Evolutionary conservation across 2,797 vertebrate genomes (phyloP).

Genomic region (Aratinga solstitialis): DNA sequence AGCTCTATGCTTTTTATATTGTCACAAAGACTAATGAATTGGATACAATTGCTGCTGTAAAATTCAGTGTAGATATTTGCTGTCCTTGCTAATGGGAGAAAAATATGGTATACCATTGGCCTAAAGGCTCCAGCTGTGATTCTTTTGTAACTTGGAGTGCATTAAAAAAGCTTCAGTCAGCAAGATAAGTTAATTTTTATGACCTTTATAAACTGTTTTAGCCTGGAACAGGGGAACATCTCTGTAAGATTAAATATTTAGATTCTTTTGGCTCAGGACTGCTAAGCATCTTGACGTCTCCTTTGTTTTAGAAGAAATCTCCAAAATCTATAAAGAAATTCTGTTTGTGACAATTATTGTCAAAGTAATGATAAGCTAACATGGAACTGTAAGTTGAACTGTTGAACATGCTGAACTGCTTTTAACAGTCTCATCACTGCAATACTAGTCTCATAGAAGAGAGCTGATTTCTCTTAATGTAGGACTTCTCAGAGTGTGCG

Average conservation of each 20-base stretch:
- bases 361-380: slow-evolving; percentile 65
- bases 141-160: slow-evolving; percentile 76
- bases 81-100: slow-evolving; percentile 76
- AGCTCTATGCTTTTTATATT: slow-evolving; percentile 55
- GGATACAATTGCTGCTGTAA: slow-evolving; percentile 66
- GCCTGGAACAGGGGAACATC: slow-evolving; percentile 61
- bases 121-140: slow-evolving; percentile 69
- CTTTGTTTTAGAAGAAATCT: slow-evolving; percentile 48
- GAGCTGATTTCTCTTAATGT: slow-evolving; percentile 27
- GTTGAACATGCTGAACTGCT: not conserved
- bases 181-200: slow-evolving; percentile 80
- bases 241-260: slow-evolving; percentile 75
- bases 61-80: slow-evolving; percentile 74
- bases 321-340: slow-evolving; percentile 69
- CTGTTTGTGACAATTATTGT: slow-evolving; percentile 67
- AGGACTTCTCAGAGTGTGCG: not conserved
- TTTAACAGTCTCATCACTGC: not conserved
- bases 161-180: slow-evolving; percentile 79
- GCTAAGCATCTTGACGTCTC: slow-evolving; percentile 31
- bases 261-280: slow-evolving; percentile 71
- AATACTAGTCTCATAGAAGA: slow-evolving; percentile 41
- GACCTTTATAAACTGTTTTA: slow-evolving; percentile 80
- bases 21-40: slow-evolving; percentile 68
- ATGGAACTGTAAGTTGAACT: slow-evolving; percentile 1
- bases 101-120: slow-evolving; percentile 74